These are phyloP conservation scores for Tipula lateralis DNA, from an alignment of 2,888 invertebrate genomes.

Conservation along the genomic window DNA sequence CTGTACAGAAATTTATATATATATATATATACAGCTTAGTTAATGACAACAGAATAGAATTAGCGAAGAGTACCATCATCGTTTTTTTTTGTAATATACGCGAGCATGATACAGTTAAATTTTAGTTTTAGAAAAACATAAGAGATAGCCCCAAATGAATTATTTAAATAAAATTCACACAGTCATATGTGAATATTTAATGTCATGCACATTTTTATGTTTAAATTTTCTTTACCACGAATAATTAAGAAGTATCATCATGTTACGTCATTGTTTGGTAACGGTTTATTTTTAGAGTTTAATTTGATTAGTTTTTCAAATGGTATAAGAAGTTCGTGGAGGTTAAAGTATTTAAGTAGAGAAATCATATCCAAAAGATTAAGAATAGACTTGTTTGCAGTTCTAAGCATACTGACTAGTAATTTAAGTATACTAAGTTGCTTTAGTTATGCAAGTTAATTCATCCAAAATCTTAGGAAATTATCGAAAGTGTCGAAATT, in stretches of 20 bases:
- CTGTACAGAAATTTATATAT: neutral
- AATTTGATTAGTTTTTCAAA: neutral
- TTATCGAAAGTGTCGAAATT: too few species aligned
- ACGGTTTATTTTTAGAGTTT: neutral
- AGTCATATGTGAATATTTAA: neutral
- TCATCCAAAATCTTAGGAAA: too few species aligned
- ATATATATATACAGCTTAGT: neutral
- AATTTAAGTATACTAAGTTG: too few species aligned
- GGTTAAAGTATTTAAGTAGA: too few species aligned
- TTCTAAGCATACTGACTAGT: too few species aligned
- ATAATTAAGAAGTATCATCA: neutral
- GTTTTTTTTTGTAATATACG: neutral
- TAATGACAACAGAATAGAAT: neutral
- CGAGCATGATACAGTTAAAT: neutral
- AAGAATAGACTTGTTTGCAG: too few species aligned
- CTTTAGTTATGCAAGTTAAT: too few species aligned
- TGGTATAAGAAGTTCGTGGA: neutral
- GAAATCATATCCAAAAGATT: too few species aligned
- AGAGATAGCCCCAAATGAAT: neutral
- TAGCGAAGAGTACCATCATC: neutral
- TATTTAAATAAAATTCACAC: neutral
- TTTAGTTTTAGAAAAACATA: neutral
- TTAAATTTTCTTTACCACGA: neutral
- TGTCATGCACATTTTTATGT: neutral
- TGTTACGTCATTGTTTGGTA: neutral